Conservation (phyloP, 2,888 invertebrate species). For the Lamproptera curius region DNA sequence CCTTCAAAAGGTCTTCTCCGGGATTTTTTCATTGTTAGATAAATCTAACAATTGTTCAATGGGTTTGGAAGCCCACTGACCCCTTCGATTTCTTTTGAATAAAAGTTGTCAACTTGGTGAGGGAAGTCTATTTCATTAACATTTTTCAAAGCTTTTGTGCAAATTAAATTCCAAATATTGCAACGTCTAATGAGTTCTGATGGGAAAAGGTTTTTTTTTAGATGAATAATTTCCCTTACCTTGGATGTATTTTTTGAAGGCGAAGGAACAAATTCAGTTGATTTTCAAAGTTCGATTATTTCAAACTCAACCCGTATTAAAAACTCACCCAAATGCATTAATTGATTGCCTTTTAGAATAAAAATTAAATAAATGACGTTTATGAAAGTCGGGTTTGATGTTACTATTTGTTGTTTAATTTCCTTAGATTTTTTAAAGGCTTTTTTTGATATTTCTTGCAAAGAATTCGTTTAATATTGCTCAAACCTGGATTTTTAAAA, state of each 20-base stretch:
- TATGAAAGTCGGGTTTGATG: constrained; percentile 87
- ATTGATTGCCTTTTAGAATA: constrained; percentile 88
- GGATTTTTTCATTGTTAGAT: constrained; percentile 85
- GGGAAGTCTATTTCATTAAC: constrained; percentile 93
- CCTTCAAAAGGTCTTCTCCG: constrained; percentile 92
- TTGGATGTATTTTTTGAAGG: constrained; percentile 90
- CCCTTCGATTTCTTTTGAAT: constrained; percentile 89
- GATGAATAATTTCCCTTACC: constrained; percentile 83
- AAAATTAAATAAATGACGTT: constrained; percentile 85
- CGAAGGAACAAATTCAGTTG: constrained; percentile 90
- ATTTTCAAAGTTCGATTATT: constrained; percentile 88
- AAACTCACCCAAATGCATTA: constrained; percentile 89
- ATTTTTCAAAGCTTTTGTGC: constrained; percentile 86
- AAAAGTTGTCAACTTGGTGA: constrained; percentile 83
- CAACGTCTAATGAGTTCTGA: constrained; percentile 89
- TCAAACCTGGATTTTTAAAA: constrained; percentile 81
- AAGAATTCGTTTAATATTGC: constrained; percentile 84
- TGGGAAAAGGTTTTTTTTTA: constrained; percentile 89
- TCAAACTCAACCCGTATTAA: constrained; percentile 89
- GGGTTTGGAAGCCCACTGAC: constrained; percentile 93
- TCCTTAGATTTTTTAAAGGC: constrained; percentile 87
- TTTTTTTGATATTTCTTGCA: constrained; percentile 87
- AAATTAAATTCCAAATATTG: constrained; percentile 88
- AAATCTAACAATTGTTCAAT: constrained; percentile 89
- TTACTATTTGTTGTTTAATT: constrained; percentile 88